Base-by-base conservation (phyloP, 2,113 vertebrate genomes). In the Tursiops truncatus region DNA sequence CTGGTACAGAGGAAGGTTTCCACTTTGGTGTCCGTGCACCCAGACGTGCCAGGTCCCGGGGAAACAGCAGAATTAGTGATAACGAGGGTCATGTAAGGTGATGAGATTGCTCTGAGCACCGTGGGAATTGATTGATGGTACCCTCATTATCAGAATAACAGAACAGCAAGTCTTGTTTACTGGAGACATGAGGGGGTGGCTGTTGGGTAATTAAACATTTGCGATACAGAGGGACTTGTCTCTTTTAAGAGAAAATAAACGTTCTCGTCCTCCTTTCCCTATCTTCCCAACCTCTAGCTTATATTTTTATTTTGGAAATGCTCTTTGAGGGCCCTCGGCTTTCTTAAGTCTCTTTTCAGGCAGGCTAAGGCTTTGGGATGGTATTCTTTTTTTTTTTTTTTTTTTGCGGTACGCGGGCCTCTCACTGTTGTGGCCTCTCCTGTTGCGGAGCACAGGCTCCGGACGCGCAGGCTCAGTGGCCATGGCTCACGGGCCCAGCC, bases 291-390 rank as follows among this genome's bases (percentile, higher is more conserved):
- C 50, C 25, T 81, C 26, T 80, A 73, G 17, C 60, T 94, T 23
- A 26, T 47, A 28, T 23, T 92, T 92, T 96, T 91, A 67, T 89
- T 94, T 90, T 86, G 36, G 44, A 82, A 95, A 94, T 88, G n/a
- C 28, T 14, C 12, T 63, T 90, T 74, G 31, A 86, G 91, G 10
- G 70, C 41, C 20, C 41, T 94, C 3, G 3, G 15, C 38, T 94
- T 95, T 97, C 85, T 80, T 82, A 86, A 73, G 58, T 26, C 23
- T 92, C 38, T 93, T 88, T 85, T 65, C 47, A 82, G 18, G 47
- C 36, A 89, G 63, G 18, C 14, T 5, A 23, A 85, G 31, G n/a
- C 58, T 83, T 70, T 77, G 26, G 47, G 71, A 70, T 94, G 62
- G 28, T 56, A 11, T 92, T 90, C 31, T 70, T 85, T 47, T 68